Conservation (phyloP, 2,888 invertebrate genomes). For the Trisateles emortualis region DNA sequence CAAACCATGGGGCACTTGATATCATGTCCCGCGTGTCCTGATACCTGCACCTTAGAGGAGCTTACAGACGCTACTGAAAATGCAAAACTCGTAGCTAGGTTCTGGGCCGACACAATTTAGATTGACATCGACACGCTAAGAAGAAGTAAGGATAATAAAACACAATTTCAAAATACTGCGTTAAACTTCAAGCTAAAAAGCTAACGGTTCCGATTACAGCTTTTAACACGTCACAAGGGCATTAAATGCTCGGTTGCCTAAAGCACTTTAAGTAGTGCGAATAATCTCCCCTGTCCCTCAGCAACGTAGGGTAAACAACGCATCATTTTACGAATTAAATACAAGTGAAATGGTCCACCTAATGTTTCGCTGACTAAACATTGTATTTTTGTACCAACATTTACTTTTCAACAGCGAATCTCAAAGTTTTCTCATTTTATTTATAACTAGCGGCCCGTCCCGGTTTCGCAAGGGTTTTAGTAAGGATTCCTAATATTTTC, state of each 20-base stretch:
- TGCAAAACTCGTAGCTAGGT: no score
- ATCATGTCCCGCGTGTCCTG: no score
- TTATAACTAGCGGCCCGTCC: no score
- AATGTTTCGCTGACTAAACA: constrained; percentile 6
- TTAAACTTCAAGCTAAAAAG: background rate
- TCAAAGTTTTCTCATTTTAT: background rate
- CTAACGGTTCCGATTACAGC: background rate
- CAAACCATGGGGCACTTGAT: no score
- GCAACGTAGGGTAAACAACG: background rate
- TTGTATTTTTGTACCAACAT: constrained; percentile 8
- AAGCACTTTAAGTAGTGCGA: background rate
- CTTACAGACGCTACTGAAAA: no score
- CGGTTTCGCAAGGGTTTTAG: no score
- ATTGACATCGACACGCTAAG: no score
- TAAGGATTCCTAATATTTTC: no score
- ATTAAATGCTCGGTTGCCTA: background rate
- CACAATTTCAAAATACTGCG: background rate
- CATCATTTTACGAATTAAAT: constrained; percentile 18
- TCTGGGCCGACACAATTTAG: no score
- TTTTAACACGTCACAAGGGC: constrained; percentile 1
- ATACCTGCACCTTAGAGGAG: no score
- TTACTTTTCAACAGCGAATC: constrained; percentile 6
- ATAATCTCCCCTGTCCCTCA: background rate
- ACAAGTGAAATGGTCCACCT: constrained; percentile 7
- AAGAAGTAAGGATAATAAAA: no score